Evolutionary conservation across 2,888 invertebrate species (phyloP), one percentile per base, ranked within the genome.

Genomic region (Drosophila macrospina): DNA sequence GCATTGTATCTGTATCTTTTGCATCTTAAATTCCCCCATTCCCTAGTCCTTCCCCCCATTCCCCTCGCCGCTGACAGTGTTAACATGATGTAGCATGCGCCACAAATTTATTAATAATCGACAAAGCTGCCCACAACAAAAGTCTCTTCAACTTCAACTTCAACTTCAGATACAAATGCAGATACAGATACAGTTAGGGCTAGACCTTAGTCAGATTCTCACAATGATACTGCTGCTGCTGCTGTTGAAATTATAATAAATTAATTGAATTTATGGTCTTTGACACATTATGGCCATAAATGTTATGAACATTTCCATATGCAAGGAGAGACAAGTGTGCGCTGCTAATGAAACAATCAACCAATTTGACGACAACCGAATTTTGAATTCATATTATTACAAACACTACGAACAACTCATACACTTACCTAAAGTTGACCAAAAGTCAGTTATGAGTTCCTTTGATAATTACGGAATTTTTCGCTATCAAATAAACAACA

Each of bases 191-290:
- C 51, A 73, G 74, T 75, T 78, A 71, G 61, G 26, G 48, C 48
- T 15, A 30, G 11, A 41, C 8, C 36, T 37, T 5, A 26, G 36
- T 5, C 20, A 16, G 30, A 8, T 4, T 28, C 28, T 28, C 28
- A 7, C 28, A 28, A 6, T 7, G 7, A 26, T 26, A 7, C 26
- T 26, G 28, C 28, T 28, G 39, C 50, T 48, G 71, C 74, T 62
- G 71, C 70, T 77, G 85, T 76, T 83, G 85, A 66, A 80, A 80
- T 81, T 83, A 78, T 80, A 87, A 88, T 89, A 90, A 90, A 89
- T 91, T 86, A 89, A 90, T 89, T 86, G 83, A 86, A 83, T 89
- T 90, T 88, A 90, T 86, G 78, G 44, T 72, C 84, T 86, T 89
- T 90, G 87, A 88, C 89, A 90, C 88, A 81, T 89, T 82, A 82